Evolutionary conservation across 2,888 invertebrate species (phyloP), one percentile per base, ranked within the genome.

Genomic region (Nephrotoma guestfalica): DNA sequence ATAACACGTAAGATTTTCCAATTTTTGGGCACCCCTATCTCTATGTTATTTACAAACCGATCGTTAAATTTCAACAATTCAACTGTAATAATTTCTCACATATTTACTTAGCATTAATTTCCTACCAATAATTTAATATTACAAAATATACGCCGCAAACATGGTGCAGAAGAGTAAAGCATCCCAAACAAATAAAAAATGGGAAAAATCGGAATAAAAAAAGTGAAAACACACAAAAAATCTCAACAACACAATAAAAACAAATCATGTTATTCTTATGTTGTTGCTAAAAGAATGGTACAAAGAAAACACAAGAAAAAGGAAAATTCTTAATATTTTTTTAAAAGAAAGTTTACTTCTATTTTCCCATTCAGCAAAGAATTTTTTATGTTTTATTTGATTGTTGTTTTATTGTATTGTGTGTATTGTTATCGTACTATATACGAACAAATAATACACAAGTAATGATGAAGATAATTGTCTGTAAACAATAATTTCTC

Each of bases 381-480:
- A 13, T 85, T 41, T 42, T 84, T 85, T 84, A 41, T 85, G 18
- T 43, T 9, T 43, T 85, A 2, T 85, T 42, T 15, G 42, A 43
- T 43, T 43, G 42, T 85, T 43, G 42, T 85, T 85, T 43, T 15
- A 43, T 85, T 42, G 42, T 85, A 71, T 71, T 71, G 30, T 71
- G 43, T 43, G 71, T 71, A 71, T 71, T 30, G 71, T 71, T 71
- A 71, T 71, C 30, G 71, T 71, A 71, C 30, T 30, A 30, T 30
- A 30, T 71, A 71, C 71, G 30, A 71, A 71, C 71, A 71, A 71
- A 71, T 71, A 71, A 71, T 71, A 71, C 84, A 41, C 84, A 84
- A 84, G 42, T 42, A 84, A 84, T 84, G 42, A 84, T 84, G 84
- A 84, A 84, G 41, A 84, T 84, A 84, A 84, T 84, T 84, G 84